Percentiles rank a stretch among this genome's conserved stretches.
phyloP scores from a whole-genome alignment of 2,113 vertebrate species.

The Oenanthe oenanthe region DNA sequence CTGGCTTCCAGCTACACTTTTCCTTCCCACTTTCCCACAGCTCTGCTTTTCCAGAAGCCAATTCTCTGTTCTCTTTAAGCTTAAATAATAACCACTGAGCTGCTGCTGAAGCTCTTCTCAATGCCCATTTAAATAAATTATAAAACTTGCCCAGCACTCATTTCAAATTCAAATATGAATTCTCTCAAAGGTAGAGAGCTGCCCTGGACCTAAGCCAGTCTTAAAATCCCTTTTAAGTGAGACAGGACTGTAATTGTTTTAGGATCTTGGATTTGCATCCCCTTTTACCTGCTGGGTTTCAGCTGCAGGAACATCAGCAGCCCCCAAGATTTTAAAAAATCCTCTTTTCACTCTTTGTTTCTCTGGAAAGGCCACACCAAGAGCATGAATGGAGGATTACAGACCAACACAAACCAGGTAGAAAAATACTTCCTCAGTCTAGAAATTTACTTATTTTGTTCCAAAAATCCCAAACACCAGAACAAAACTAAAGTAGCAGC shows the following conservation, averaged over 20 bases:
- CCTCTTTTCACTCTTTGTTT: neutral
- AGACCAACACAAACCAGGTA: neutral
- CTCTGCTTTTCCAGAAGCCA: constrained; percentile 39
- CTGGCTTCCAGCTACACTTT: constrained; percentile 6
- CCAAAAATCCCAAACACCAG: neutral
- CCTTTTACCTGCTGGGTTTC: neutral
- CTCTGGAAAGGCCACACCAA: neutral
- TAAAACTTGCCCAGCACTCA: constrained; percentile 59
- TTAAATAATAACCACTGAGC: neutral
- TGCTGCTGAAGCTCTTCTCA: constrained; percentile 45
- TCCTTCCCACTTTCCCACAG: neutral
- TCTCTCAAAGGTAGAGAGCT: constrained; percentile 44
- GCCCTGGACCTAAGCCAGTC: constrained; percentile 54
- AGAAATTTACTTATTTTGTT: neutral
- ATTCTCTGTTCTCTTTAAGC: neutral
- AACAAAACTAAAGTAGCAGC: neutral
- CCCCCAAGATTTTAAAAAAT: neutral
- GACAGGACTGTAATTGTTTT: neutral
- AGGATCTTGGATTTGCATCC: neutral
- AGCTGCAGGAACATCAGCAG: neutral
- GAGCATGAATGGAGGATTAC: neutral
- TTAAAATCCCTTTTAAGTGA: constrained; percentile 52
- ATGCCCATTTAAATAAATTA: constrained; percentile 65
- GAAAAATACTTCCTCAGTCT: neutral
- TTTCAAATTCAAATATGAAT: constrained; percentile 63